Evolutionary conservation across 2,113 vertebrate genomes (phyloP).

Genomic region (Psephotus haematonotus): DNA sequence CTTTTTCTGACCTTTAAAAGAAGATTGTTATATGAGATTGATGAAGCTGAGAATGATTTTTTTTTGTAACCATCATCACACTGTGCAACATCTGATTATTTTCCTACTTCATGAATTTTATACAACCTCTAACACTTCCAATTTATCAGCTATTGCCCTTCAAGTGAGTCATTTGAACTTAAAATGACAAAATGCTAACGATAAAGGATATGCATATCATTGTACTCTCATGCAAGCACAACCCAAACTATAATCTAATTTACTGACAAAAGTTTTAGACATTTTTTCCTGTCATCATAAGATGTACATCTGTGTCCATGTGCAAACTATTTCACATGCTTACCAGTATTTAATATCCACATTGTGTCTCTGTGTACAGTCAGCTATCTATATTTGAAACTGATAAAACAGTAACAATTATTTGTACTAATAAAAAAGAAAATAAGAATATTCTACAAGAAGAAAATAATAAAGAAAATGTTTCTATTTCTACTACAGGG

Average conservation of each 20-base stretch:
- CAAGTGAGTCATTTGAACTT: neutral
- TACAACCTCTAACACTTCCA: neutral
- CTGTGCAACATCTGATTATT: neutral
- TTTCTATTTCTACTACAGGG: neutral
- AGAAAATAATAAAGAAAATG: neutral
- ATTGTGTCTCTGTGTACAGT: neutral
- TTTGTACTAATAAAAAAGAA: neutral
- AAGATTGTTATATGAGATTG: neutral
- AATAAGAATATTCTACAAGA: accelerated
- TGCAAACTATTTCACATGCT: neutral
- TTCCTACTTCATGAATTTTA: neutral
- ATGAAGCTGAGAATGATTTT: neutral
- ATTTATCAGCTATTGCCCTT: neutral
- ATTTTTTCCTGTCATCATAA: neutral
- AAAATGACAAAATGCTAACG: neutral
- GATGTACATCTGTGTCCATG: accelerated
- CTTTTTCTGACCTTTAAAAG: constrained; percentile 30
- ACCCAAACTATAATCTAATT: neutral
- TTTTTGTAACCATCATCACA: neutral
- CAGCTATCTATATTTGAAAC: neutral
- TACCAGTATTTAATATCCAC: neutral
- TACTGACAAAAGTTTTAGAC: neutral
- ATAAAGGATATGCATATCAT: neutral
- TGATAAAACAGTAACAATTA: neutral
- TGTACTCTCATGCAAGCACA: neutral